Base-by-base conservation (phyloP, 1,140 invertebrate species). In the Yoshiicerus persimilis region DNA sequence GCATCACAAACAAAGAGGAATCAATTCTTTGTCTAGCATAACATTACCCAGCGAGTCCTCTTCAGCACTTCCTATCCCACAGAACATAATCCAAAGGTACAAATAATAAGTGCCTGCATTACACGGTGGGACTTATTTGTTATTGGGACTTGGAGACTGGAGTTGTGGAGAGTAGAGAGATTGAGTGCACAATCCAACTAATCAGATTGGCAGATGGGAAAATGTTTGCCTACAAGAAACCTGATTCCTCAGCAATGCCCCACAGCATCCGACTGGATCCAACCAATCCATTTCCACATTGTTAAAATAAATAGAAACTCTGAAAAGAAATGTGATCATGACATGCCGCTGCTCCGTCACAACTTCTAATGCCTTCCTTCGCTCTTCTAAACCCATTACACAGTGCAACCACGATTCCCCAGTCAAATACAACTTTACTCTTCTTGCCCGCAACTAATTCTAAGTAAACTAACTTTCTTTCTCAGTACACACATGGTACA, bases 301-400 rank as follows among this genome's bases (percentile, higher is more conserved):
- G 90, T 90, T 91, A 90, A 91, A 91, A 91, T 91, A 91, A 91
- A 91, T 90, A 90, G 88, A 91, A 89, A 90, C 87, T 89, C 85
- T 25, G 66, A 88, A 83, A 90, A 87, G 90, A 88, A 90, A 90
- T 91, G 90, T 88, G 89, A 91, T 91, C 89, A 87, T 36, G 34
- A 38, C 34, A 38, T 80, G 75, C 75, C 75, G 75, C 32, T 30
- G 32, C 4, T 36, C n/a, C 30, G 30, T 36, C 16, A 38, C 32
- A 8, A 20, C n/a, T 16, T 56, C 1, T n/a, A 56, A n/a, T 56
- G 47, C 47, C 20, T 4, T 47, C 41, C n/a, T n/a, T n/a, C n/a
- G n/a, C n/a, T n/a, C n/a, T n/a, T n/a, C n/a, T n/a, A n/a, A n/a
- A n/a, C n/a, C n/a, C n/a, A n/a, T n/a, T n/a, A n/a, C n/a, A n/a